A percentile compares a stretch with the other conserved stretches of the same genome.
Conservation (phyloP, 1,140 invertebrate genomes). For the Tetramorium alpestre region DNA sequence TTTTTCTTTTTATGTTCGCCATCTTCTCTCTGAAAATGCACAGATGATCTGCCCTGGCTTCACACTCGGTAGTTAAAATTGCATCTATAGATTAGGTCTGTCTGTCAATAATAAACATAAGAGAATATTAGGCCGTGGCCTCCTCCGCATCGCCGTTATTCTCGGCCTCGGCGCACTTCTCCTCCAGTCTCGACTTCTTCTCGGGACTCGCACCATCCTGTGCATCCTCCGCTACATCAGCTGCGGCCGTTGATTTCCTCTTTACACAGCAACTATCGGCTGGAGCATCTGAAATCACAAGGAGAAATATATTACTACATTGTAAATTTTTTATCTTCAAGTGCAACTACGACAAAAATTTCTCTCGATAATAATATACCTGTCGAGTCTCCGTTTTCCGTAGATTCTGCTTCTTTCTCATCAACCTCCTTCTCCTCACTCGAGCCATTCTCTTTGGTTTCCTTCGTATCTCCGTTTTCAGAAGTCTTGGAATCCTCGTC, state of each 20-base stretch:
- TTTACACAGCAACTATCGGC: slow-evolving; percentile 87
- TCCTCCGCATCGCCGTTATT: slow-evolving; percentile 88
- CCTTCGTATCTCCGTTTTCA: slow-evolving; percentile 84
- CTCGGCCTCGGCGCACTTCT: slow-evolving; percentile 87
- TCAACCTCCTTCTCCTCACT: slow-evolving; percentile 84
- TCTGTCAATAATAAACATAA: slow-evolving; percentile 77
- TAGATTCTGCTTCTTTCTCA: slow-evolving; percentile 87
- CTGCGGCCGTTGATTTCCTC: slow-evolving; percentile 89
- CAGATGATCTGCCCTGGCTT: slow-evolving; percentile 79
- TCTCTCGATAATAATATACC: slow-evolving; percentile 50
- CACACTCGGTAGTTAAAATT: slow-evolving; percentile 80
- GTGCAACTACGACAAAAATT: not conserved
- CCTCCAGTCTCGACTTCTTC: slow-evolving; percentile 91
- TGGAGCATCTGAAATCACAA: slow-evolving; percentile 77
- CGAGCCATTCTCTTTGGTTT: slow-evolving; percentile 85
- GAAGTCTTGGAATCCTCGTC: slow-evolving; percentile 84
- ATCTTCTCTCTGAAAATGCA: slow-evolving; percentile 73
- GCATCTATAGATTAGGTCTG: slow-evolving; percentile 82
- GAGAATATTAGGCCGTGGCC: slow-evolving; percentile 88
- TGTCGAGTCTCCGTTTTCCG: slow-evolving; percentile 88
- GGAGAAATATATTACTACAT: slow-evolving; percentile 58
- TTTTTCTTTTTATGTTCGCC: slow-evolving; percentile 53
- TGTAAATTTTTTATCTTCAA: slow-evolving; percentile 3
- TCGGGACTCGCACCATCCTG: slow-evolving; percentile 88
- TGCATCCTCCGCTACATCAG: slow-evolving; percentile 85